Percentiles rank a stretch among this genome's conserved stretches.
Evolutionary conservation across 2,113 vertebrate genomes (phyloP).

Genomic region (Serinus canaria): DNA sequence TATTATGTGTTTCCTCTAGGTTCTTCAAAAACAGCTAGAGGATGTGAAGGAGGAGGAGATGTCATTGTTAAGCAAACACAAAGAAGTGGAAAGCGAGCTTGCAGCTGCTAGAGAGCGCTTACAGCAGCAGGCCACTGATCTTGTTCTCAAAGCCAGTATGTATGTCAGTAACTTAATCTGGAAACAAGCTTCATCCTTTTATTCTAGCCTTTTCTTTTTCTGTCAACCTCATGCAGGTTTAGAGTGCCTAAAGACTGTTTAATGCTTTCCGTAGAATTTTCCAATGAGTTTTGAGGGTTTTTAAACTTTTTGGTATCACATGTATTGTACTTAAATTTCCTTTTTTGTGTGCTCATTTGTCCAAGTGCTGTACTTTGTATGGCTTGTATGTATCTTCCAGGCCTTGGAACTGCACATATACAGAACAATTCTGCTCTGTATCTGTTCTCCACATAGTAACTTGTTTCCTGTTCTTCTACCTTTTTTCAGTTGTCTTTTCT

Average conservation of each 20-base stretch:
- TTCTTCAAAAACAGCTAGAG: constrained; percentile 92
- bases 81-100: constrained; percentile 93
- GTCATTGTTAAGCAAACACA: constrained; percentile 93
- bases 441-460: neutral
- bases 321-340: neutral
- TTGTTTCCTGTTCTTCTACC: neutral
- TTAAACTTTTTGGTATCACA: fast-evolving
- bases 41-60: constrained; percentile 93
- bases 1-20: constrained; percentile 72
- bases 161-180: constrained; percentile 50
- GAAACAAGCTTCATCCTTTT: neutral
- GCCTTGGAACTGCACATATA: neutral
- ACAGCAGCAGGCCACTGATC: constrained; percentile 95
- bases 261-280: neutral
- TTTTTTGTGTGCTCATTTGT: neutral
- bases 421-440: neutral
- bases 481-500: neutral
- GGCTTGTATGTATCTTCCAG: fast-evolving
- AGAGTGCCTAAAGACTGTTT: neutral
- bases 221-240: neutral
- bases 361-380: neutral
- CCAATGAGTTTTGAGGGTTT: neutral
- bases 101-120: constrained; percentile 90
- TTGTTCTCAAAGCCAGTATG: constrained; percentile 98
- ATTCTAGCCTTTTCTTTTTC: neutral